Evolutionary conservation across 2,113 vertebrate genomes (phyloP).

Genomic region (Labrus mixtus): DNA sequence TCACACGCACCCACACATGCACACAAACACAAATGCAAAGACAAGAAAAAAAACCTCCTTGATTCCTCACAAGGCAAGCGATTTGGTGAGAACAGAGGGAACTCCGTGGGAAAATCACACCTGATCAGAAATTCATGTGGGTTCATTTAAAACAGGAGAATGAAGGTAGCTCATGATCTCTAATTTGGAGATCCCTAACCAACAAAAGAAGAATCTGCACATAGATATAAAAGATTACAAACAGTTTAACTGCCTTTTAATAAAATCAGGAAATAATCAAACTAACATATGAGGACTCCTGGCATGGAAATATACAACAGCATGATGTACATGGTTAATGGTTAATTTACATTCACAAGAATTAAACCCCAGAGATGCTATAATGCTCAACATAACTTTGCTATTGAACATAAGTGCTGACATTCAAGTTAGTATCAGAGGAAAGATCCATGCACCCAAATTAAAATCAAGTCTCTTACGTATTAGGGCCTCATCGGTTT

Average conservation of each 20-base stretch:
- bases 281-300: too few species aligned
- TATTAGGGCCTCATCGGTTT: too few species aligned
- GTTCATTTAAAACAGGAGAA: slow-evolving; percentile 10
- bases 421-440: not conserved
- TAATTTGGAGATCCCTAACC: not conserved
- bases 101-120: slow-evolving; percentile 69
- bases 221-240: too few species aligned
- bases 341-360: too few species aligned
- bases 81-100: slow-evolving; percentile 58
- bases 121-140: slow-evolving; percentile 40
- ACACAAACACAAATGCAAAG: slow-evolving; percentile 17
- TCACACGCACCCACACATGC: slow-evolving; percentile 28
- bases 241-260: too few species aligned
- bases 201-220: too few species aligned
- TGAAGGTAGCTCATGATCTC: not conserved
- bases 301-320: too few species aligned
- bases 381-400: not conserved
- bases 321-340: too few species aligned
- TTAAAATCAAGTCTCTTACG: too few species aligned
- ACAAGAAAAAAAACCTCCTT: slow-evolving; percentile 52
- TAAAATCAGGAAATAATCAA: too few species aligned
- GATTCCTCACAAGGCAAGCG: slow-evolving; percentile 54
- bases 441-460: not conserved
- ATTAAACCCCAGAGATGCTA: not conserved
- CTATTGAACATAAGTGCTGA: not conserved